Evolutionary conservation across 2,113 vertebrate genomes (phyloP).

Genomic region (Sander lucioperca): DNA sequence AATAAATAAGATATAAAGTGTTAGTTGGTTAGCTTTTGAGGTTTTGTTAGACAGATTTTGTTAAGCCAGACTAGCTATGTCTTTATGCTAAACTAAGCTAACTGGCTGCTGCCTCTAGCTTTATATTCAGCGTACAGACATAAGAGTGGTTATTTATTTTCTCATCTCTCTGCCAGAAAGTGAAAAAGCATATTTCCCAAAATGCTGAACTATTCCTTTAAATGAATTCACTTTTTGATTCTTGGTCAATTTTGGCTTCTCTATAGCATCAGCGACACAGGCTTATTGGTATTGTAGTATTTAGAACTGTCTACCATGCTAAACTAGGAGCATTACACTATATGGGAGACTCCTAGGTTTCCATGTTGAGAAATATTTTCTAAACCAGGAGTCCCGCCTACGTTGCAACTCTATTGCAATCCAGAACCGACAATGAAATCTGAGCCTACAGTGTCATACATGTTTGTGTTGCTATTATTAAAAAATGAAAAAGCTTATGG

Average conservation of each 20-base stretch:
- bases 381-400: conserved; percentile 15
- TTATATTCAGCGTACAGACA: not conserved
- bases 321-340: not conserved
- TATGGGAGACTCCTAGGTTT: not conserved
- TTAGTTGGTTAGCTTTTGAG: not conserved
- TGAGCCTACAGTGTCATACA: conserved; percentile 26
- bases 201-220: not conserved
- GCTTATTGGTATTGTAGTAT: not conserved
- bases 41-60: not conserved
- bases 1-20: not conserved
- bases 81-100: conserved; percentile 4
- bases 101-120: not conserved
- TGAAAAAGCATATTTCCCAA: too few species aligned
- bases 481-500: conserved; percentile 45
- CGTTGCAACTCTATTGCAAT: conserved; percentile 52
- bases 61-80: not conserved
- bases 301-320: not conserved
- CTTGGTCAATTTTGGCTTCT: not conserved
- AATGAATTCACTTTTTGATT: not conserved
- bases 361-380: not conserved
- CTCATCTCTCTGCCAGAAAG: not conserved
- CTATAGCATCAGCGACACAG: not conserved
- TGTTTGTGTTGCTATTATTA: conserved; percentile 60
- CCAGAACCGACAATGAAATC: conserved; percentile 22
- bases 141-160: not conserved